Base-by-base conservation (phyloP, 2,797 vertebrate genomes). In the Cheracebus regulus region DNA sequence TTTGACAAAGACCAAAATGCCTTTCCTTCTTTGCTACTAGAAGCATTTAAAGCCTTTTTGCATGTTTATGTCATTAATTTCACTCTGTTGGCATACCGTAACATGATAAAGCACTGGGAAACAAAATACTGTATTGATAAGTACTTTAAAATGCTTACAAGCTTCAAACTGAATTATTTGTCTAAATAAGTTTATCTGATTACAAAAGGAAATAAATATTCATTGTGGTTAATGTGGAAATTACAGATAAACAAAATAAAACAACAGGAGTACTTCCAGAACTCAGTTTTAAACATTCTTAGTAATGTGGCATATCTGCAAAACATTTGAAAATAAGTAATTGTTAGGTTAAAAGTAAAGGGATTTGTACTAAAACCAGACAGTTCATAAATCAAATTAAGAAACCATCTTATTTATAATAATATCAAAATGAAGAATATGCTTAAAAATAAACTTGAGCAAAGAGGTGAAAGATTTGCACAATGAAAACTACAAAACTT, bases 1-100 rank as follows among this genome's bases (percentile, higher is more conserved):
- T 95, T 97, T 97, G 87, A 97, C 83, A 98, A 82, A 97, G 73
- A 41, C 96, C 79, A 95, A 96, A 97, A 83, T 87, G 13, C 1
- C 33, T 95, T 86, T 52, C 44, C 70, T 79, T 4, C 39, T 96
- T 84, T 4, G 1, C 46, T 93, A 36, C 41, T 70, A 9, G 11
- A 79, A n/a, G 10, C 30, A 70, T 82, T 93, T 93, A 81, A 92
- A 96, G 46, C 3, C 10, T 33, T 95, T 36, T 72, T 73, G 11
- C 72, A 88, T 58, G 22, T 83, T 92, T 94, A 41, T 46, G 5
- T 82, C 8, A 80, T 72, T 96, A 70, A 81, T 90, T 93, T 92
- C 58, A 61, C 26, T 75, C 19, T 11, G 22, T 14, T 46, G n/a
- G 19, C 10, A 75, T 55, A 28, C 14, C 8, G 30, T 6, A 2